phyloP scores from a whole-genome alignment of 2,888 invertebrate species.

The Agrilus biguttatus region DNA sequence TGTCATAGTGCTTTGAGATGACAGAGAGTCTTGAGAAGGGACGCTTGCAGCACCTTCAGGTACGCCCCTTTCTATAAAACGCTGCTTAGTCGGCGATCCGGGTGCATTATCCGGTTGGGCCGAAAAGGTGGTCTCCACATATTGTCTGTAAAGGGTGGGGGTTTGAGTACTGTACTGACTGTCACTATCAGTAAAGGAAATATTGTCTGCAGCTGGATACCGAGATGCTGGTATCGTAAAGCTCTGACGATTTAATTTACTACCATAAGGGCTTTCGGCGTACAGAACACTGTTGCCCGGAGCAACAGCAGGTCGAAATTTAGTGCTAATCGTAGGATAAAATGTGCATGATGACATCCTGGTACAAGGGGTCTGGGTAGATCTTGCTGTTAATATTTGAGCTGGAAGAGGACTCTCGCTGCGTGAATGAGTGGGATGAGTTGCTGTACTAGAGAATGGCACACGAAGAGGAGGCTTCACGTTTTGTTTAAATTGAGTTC shows the following conservation, averaged over 20 bases:
- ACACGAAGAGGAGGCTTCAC: conserved; percentile 18
- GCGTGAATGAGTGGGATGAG: conserved; percentile 23
- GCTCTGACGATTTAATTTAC: conserved; percentile 25
- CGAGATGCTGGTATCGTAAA: conserved; percentile 17
- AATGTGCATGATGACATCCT: conserved; percentile 19
- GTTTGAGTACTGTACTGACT: conserved; percentile 22
- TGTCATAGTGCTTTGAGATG: conserved; percentile 24
- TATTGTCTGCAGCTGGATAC: conserved; percentile 21
- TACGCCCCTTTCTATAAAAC: conserved; percentile 47
- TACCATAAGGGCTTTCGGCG: conserved; percentile 20
- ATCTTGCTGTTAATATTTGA: conserved; percentile 27
- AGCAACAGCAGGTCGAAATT: conserved; percentile 22
- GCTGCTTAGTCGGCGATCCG: conserved; percentile 38
- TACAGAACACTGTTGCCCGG: conserved; percentile 18
- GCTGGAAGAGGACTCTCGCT: conserved; percentile 30
- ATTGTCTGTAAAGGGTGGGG: conserved; percentile 20
- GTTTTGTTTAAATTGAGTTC: conserved; percentile 15
- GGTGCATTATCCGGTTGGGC: conserved; percentile 29
- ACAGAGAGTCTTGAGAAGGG: conserved; percentile 45
- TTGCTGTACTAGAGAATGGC: conserved; percentile 15
- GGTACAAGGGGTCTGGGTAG: conserved; percentile 26
- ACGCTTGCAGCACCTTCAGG: conserved; percentile 63
- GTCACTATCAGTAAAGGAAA: conserved; percentile 24
- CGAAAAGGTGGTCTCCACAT: conserved; percentile 14
- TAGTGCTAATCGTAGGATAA: conserved; percentile 17